Percentiles rank a stretch among this genome's conserved stretches.
Conservation (phyloP, 2,888 invertebrate genomes). For the Lasius platythorax region DNA sequence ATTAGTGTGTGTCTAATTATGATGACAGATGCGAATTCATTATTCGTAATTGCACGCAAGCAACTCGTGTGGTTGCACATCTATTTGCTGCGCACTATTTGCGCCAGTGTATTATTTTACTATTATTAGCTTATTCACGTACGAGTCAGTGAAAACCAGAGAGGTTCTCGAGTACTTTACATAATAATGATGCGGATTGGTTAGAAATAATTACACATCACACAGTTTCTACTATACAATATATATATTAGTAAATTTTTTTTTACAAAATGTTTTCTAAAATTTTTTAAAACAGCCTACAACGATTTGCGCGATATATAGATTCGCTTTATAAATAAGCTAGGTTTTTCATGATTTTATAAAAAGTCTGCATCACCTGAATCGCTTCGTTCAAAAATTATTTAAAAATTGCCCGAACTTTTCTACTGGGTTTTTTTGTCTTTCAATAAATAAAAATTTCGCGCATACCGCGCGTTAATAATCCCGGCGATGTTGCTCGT, state of each 20-base stretch:
- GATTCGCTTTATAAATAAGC: no score
- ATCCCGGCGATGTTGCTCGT: not conserved
- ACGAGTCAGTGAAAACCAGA: conserved; percentile 2
- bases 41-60: conserved; percentile 16
- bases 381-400: not conserved
- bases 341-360: no score
- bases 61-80: conserved; percentile 17
- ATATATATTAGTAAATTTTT: not conserved
- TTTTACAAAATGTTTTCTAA: not conserved
- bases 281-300: not conserved
- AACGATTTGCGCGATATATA: no score
- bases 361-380: no score
- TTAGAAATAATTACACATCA: not conserved
- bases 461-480: not conserved
- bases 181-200: conserved; percentile 12
- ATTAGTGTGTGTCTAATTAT: not conserved
- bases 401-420: not conserved
- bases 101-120: not conserved
- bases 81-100: conserved; percentile 33
- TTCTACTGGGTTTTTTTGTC: not conserved
- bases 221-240: not conserved
- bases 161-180: not conserved
- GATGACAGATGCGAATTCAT: conserved; percentile 38
- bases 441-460: not conserved
- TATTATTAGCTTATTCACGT: not conserved